phyloP scores from a whole-genome alignment of 2,888 invertebrate species.

The Flabesymbios commensalis region DNA sequence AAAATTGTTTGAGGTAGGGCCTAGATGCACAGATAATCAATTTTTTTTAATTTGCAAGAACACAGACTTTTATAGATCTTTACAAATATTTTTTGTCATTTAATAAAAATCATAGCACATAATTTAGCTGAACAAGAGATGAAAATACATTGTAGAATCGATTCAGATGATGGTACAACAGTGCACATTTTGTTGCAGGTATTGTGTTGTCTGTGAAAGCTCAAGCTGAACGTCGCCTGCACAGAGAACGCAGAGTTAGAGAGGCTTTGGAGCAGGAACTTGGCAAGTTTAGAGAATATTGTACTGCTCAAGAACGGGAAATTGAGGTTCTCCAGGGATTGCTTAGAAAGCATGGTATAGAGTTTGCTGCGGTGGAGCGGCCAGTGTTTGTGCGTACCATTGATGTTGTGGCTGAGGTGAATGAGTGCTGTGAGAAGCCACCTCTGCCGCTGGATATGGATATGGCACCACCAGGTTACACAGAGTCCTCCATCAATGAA shows the following conservation, averaged over 20 bases:
- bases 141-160: no score
- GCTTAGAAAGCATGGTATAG: slow-evolving; percentile 56
- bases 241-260: slow-evolving; percentile 49
- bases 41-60: no score
- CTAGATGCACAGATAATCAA: no score
- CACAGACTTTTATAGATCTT: no score
- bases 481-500: no score
- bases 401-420: slow-evolving; percentile 54
- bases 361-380: slow-evolving; percentile 37
- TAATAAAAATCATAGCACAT: no score
- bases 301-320: slow-evolving; percentile 57
- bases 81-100: no score
- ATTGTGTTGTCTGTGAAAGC: slow-evolving; percentile 57
- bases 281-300: slow-evolving; percentile 57
- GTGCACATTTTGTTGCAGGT: slow-evolving; percentile 40
- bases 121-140: no score
- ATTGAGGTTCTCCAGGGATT: slow-evolving; percentile 55
- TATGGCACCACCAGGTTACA: no score
- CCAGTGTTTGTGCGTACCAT: slow-evolving; percentile 46
- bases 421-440: slow-evolving; percentile 20
- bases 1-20: no score
- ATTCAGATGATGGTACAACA: no score
- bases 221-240: slow-evolving; percentile 57
- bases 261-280: slow-evolving; percentile 60
- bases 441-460: slow-evolving; percentile 18